These are phyloP conservation scores for Melanaphis sacchari DNA, from an alignment of 1,140 invertebrate genomes.

Conservation along the genomic window DNA sequence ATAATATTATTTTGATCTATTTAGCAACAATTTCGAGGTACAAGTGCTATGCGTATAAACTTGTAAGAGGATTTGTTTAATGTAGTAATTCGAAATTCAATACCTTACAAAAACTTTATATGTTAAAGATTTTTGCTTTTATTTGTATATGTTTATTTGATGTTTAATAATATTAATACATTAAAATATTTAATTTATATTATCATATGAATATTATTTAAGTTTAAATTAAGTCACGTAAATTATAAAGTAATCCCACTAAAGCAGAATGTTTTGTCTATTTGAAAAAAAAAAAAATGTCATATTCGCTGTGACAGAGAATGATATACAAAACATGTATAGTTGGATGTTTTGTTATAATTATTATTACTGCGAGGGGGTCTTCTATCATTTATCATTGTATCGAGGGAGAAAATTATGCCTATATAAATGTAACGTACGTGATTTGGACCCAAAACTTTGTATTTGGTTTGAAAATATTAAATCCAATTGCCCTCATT, in stretches of 20 bases:
- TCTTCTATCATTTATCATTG: slow-evolving; percentile 31
- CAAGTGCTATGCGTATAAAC: background rate
- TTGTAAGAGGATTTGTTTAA: background rate
- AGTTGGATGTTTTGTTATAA: slow-evolving; percentile 16
- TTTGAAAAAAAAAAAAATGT: background rate
- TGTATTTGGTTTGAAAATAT: slow-evolving; percentile 23
- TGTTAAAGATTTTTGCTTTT: background rate
- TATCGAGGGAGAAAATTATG: background rate
- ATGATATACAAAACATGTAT: background rate
- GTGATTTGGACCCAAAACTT: background rate
- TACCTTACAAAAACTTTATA: background rate
- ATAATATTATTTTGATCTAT: background rate
- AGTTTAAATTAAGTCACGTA: background rate
- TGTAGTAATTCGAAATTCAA: background rate
- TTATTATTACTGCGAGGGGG: slow-evolving; percentile 20
- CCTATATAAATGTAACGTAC: slow-evolving; percentile 25
- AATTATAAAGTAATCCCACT: background rate
- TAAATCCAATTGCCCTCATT: slow-evolving; percentile 1
- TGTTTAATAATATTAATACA: background rate
- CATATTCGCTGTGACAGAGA: background rate
- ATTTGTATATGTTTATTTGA: background rate
- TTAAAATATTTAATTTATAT: background rate
- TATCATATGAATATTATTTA: background rate
- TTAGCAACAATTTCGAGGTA: background rate
- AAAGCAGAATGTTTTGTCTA: background rate